Percentiles rank a stretch among this genome's conserved stretches.
Conservation (phyloP, 2,888 invertebrate genomes). For the Norana najaformis region DNA sequence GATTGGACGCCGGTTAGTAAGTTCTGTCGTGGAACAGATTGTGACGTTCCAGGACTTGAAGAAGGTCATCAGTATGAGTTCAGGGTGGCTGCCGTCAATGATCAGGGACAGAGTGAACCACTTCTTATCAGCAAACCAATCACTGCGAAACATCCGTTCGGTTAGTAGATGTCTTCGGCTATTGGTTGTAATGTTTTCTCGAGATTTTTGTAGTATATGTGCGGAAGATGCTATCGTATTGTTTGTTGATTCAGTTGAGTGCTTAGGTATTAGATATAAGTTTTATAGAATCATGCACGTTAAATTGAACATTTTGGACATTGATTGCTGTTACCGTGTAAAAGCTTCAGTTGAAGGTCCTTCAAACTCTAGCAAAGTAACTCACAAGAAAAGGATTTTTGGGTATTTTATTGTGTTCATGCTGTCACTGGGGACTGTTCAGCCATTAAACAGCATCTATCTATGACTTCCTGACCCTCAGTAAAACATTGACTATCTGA, state of each 20-base stretch:
- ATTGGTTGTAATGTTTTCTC: neutral
- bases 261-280: too few relatives aligned
- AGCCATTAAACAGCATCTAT: neutral
- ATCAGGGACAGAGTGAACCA: conserved; percentile 94
- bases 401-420: too few relatives aligned
- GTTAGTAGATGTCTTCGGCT: conserved; percentile 60
- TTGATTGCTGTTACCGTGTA: too few relatives aligned
- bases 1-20: conserved; percentile 70
- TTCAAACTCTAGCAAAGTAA: too few relatives aligned
- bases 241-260: too few relatives aligned
- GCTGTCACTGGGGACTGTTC: too few relatives aligned
- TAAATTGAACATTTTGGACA: too few relatives aligned
- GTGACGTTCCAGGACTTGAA: conserved; percentile 93
- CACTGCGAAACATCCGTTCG: conserved; percentile 94
- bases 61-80: conserved; percentile 80
- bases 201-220: too few relatives aligned
- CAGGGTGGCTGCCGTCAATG: conserved; percentile 95
- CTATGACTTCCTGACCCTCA: neutral
- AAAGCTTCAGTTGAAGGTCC: too few relatives aligned
- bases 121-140: conserved; percentile 84
- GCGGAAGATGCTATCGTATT: too few relatives aligned
- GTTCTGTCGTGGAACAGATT: conserved; percentile 59
- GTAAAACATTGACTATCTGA: neutral
- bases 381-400: too few relatives aligned
- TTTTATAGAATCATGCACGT: too few relatives aligned